Evolutionary conservation across 1,140 invertebrate species (phyloP), one percentile per base, ranked within the genome.

Genomic region (Araneus ventricosus): DNA sequence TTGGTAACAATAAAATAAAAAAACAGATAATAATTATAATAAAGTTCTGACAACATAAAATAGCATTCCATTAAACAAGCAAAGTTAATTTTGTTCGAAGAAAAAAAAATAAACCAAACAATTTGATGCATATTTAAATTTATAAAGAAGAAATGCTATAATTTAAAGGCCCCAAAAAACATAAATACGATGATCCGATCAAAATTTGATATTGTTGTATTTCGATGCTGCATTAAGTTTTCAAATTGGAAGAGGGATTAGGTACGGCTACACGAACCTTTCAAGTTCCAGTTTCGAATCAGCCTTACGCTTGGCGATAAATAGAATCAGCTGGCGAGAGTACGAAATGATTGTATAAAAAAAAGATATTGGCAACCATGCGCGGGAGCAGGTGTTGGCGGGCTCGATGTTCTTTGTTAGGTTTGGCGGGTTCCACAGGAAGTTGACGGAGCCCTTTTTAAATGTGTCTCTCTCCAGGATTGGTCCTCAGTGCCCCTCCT

Each of bases 341-440:
- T 37, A 22, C 63, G 7, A 92, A 39, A 37, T 63, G 67, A 61
- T 41, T 24, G 6, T 75, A 30, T 34, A 79, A 79, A 88, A 80
- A 52, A 88, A 93, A 87, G 59, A 39, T 10, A 24, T 17, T 63
- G n/a, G 85, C 52, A 93, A 93, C 91, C 91, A 87, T 93, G 91
- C 91, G 91, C 91, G 91, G 91, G 91, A 93, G 91, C 91, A 93
- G 91, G 91, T 93, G 91, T 93, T 93, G 91, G 91, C 91, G 91
- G 91, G 91, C 39, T 93, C 85, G 84, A 45, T 17, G 84, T 67
- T 88, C 91, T 93, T 93, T 93, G 84, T 87, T 88, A 22, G 20
- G 7, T 93, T 93, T 93, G 91, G 91, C 91, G 91, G 91, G 91
- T 87, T 86, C 91, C 85, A 93, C 91, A 93, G 91, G 91, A 93